Percentiles rank a stretch among this genome's conserved stretches.
These are phyloP conservation scores for Athalia rosae DNA, from an alignment of 2,888 invertebrate species.

Conservation along the genomic window DNA sequence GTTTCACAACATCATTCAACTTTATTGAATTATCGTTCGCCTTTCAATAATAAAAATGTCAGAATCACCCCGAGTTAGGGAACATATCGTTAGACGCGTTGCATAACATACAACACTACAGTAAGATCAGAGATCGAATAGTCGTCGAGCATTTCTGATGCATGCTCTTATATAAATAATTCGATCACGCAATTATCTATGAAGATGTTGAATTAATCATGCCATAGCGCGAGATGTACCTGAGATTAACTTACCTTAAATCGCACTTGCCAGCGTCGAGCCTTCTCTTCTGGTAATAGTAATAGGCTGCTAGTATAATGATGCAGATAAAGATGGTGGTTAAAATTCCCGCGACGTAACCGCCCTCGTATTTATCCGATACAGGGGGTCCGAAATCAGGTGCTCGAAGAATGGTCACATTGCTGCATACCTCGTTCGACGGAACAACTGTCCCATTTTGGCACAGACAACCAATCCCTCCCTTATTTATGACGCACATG, in stretches of 20 bases:
- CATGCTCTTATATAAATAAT: too few species aligned
- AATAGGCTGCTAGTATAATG: slow-evolving; percentile 53
- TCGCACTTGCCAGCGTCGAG: slow-evolving; percentile 11
- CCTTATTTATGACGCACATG: slow-evolving; percentile 78
- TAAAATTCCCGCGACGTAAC: slow-evolving; percentile 53
- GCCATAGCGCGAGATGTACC: background rate
- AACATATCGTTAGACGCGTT: too few species aligned
- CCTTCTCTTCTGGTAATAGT: slow-evolving; percentile 60
- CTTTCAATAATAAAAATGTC: too few species aligned
- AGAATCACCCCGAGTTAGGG: too few species aligned
- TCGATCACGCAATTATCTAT: too few species aligned
- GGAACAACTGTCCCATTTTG: slow-evolving; percentile 74
- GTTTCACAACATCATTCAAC: background rate
- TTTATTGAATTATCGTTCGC: background rate
- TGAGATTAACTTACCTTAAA: slow-evolving; percentile 19
- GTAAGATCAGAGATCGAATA: too few species aligned
- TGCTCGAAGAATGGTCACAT: background rate
- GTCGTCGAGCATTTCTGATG: too few species aligned
- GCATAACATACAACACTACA: too few species aligned
- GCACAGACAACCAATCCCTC: slow-evolving; percentile 77
- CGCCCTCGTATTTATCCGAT: slow-evolving; percentile 28
- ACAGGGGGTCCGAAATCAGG: slow-evolving; percentile 17
- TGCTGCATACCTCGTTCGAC: slow-evolving; percentile 66
- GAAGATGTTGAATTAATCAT: too few species aligned
- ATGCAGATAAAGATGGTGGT: slow-evolving; percentile 53